Evolutionary conservation across 2,113 vertebrate genomes (phyloP), one percentile per base, ranked within the genome.

Genomic region (Microcebus murinus): DNA sequence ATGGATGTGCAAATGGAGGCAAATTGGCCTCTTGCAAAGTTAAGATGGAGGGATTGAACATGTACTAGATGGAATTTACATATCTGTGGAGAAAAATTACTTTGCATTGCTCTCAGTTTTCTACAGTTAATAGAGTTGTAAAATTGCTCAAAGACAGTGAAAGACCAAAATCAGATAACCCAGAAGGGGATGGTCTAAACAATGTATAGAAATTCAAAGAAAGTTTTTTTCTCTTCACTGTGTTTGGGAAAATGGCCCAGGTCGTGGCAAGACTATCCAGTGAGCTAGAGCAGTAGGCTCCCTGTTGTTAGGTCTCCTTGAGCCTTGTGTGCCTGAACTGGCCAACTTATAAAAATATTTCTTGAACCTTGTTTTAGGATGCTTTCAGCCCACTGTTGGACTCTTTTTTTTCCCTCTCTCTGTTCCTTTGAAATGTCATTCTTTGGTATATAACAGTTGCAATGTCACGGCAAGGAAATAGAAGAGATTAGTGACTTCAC

Each of bases 301-400:
- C 42, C 11, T 29, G 15, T 57, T 97, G 94, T 86, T 90, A 97
- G 86, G 79, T 42, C 91, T 98, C 96, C 94, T 97, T 98, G 96
- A 95, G 96, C 42, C 0, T 97, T 98, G 92, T 94, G 87, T 93
- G 87, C 80, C 65, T 89, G 50, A 94, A 71, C 84, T 97, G 89
- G 91, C 96, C 79, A 95, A 96, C 15, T 95, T 96, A 97, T 63
- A 97, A 96, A 98, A 97, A 82, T 77, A 87, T 96, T 97, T 95
- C 85, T 97, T 97, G 94, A 96, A 65, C 0, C 94, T 96, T 82
- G 83, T 96, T 96, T 94, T 96, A 97, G 85, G 93, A 94, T 8
- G 61, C 71, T 80, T 98, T 85, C 91, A 85, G 90, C 92, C 94
- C 92, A n/a, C 68, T 0, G 0, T 86, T 97, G 55, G 79, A 6